Percentiles rank a stretch among this genome's conserved stretches.
Conservation (phyloP, 2,113 vertebrate species). For the Alosa alosa region DNA sequence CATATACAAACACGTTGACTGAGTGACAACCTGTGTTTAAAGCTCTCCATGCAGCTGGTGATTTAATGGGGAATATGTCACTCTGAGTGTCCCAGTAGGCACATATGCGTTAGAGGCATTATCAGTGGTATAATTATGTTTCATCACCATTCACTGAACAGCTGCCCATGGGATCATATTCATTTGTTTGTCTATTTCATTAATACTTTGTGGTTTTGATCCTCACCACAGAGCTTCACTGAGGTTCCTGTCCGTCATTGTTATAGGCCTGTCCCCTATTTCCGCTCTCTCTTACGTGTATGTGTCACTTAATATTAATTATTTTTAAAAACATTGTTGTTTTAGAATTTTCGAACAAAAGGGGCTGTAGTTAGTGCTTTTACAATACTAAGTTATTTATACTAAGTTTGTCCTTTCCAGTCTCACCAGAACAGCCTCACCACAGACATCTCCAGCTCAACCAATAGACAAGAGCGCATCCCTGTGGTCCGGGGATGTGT, state of each 20-base stretch:
- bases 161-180: constrained; percentile 20
- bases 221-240: neutral
- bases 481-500: too few species aligned
- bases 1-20: too few species aligned
- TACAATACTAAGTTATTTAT: too few species aligned
- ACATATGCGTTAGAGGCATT: constrained; percentile 31
- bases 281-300: too few species aligned
- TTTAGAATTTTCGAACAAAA: too few species aligned
- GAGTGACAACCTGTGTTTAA: neutral
- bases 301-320: too few species aligned
- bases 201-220: neutral
- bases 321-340: too few species aligned
- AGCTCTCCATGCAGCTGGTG: neutral
- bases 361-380: too few species aligned
- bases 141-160: constrained; percentile 39
- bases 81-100: constrained; percentile 15
- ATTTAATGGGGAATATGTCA: constrained; percentile 34
- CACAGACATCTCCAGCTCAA: too few species aligned
- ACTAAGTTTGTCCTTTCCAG: neutral
- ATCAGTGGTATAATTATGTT: constrained; percentile 42
- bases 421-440: too few species aligned
- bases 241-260: neutral
- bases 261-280: too few species aligned
- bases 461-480: too few species aligned
- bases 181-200: constrained; percentile 23